Evolutionary conservation across 2,888 invertebrate genomes (phyloP), one percentile per base, ranked within the genome.

Genomic region (Tachina fera): DNA sequence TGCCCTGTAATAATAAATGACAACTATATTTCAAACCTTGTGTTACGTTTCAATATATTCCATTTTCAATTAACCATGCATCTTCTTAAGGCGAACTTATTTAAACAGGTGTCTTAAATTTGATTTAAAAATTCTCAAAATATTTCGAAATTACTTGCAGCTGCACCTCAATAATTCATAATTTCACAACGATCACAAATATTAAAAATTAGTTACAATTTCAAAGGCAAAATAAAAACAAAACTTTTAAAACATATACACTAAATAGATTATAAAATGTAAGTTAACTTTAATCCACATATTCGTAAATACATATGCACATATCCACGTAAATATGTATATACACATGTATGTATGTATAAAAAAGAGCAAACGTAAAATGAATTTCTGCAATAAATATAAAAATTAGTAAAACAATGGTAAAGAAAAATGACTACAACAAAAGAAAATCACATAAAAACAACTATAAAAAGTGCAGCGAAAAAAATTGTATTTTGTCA

Each of bases 401-500:
- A 75, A 83, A 86, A 86, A 86, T 86, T 86, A 86, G 86, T 78
- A 79, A 86, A 86, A 86, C 86, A 86, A 86, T 86, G 86, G 79
- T 71, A 68, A 79, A 81, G 67, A 75, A 61, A 83, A 86, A 76
- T 72, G 71, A 83, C 83, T 76, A 76, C 82, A 83, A 72, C 41
- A 70, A 58, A 80, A 72, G 74, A 81, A 80, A 87, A 61, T 74
- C 68, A 68, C 70, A 53, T 41, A 67, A 74, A 56, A 71, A 45
- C 53, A 65, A 77, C 77, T 58, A 68, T 22, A 83, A 70, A 47
- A 61, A 68, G 22, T 56, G 83, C 47, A 78, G 31, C 31, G 14
- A 67, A 77, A 68, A 80, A 85, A 83, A 79, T 79, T 65, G 71
- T 83, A 83, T 87, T 87, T 89, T 89, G 90, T 89, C 91, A 91